phyloP scores from a whole-genome alignment of 1,140 invertebrate genomes.

The Trypoxylus dichotomus region DNA sequence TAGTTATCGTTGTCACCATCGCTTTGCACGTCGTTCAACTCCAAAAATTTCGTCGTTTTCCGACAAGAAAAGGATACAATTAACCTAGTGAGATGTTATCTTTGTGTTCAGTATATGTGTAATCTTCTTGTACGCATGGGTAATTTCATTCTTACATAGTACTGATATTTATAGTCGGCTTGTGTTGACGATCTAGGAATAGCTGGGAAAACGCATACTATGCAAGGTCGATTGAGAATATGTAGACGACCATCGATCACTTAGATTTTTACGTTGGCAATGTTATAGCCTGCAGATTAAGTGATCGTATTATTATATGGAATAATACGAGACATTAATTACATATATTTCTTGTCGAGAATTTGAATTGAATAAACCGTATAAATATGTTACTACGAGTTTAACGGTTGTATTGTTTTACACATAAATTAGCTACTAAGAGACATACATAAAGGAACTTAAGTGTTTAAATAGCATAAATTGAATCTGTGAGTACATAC shows the following conservation, averaged over 20 bases:
- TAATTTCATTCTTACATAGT: not conserved
- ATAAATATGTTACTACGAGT: too few species aligned
- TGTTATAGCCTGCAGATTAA: not conserved
- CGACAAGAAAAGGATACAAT: not conserved
- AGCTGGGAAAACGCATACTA: not conserved
- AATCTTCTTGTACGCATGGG: not conserved
- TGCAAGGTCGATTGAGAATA: slow-evolving; percentile 6
- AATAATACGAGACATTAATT: not conserved
- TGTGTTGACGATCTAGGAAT: slow-evolving; percentile 1
- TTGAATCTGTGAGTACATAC: too few species aligned
- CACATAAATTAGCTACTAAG: too few species aligned
- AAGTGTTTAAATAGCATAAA: too few species aligned
- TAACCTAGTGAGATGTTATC: not conserved
- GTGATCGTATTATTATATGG: not conserved
- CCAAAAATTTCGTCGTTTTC: not conserved
- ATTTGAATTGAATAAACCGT: too few species aligned
- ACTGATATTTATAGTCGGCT: not conserved
- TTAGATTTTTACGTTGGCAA: not conserved
- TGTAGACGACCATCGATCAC: not conserved
- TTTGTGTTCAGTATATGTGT: not conserved
- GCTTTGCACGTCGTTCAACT: not conserved
- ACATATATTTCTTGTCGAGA: too few species aligned
- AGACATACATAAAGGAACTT: too few species aligned
- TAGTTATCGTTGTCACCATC: not conserved
- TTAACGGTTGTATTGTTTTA: too few species aligned